Evolutionary conservation across 1,140 invertebrate species (phyloP), one percentile per base, ranked within the genome.

Genomic region (Drosophila pandora): DNA sequence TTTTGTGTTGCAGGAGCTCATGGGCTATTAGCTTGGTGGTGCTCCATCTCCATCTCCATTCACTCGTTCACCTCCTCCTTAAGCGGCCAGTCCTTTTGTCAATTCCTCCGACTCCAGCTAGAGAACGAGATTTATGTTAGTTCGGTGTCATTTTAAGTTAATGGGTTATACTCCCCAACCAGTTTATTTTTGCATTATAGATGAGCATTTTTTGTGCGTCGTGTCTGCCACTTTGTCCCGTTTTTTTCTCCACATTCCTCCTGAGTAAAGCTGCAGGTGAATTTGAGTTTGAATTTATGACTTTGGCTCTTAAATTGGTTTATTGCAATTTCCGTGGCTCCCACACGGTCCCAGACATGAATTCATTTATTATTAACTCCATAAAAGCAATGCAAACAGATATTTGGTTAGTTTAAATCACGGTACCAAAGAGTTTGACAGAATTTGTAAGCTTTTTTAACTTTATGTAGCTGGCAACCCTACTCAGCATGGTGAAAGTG

Each of bases 71-170:
- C 54, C 30, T 32, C 50, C 53, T 22, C 9, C 23, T 17, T 34
- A 23, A 25, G 64, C 32, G 49, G 58, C 50, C 61, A 48, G 69
- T 71, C 53, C 60, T 62, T 85, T 82, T 85, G 82, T 78, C 82
- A 78, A 78, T 81, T 87, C 62, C 64, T 74, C 62, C 75, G 58
- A 47, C 49, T 54, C 32, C 58, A 43, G 48, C 43, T 43, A 61
- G 57, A 41, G 63, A 43, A 65, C 47, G 62, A 88, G 82, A 87
- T 87, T 87, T 87, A 88, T 87, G 82, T 76, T 77, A 63, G 79
- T 58, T 50, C 52, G 65, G 79, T 87, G 82, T 87, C 82, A 87
- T 76, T 88, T 87, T 82, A 76, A 82, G 69, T 85, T 85, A 85
- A 85, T 85, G 82, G 82, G 61, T 63, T 82, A 68, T 76, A 77